Evolutionary conservation across 2,888 invertebrate genomes (phyloP).

Genomic region (Hipparchia semele): DNA sequence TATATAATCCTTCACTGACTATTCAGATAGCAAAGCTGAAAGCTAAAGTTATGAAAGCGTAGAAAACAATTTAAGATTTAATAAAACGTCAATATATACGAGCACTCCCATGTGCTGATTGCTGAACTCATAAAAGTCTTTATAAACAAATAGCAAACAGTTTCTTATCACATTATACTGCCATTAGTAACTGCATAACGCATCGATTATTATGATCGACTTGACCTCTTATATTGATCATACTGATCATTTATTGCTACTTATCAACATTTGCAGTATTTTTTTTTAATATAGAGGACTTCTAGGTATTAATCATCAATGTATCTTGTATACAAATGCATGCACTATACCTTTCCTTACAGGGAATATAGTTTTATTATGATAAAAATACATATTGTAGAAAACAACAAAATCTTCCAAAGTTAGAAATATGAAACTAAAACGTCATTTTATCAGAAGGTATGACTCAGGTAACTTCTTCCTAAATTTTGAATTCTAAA

Average conservation of each 20-base stretch:
- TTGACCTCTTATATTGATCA: conserved; percentile 9
- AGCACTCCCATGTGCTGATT: not conserved
- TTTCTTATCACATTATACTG: conserved; percentile 10
- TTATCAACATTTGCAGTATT: conserved; percentile 5
- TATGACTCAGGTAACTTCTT: not conserved
- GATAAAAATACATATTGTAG: not conserved
- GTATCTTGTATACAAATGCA: not conserved
- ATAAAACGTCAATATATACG: not conserved
- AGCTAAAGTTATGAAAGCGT: not conserved
- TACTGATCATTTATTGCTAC: not conserved
- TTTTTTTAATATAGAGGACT: not conserved
- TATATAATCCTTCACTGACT: no score
- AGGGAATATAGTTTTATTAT: not conserved
- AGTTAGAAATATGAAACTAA: not conserved
- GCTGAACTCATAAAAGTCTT: not conserved
- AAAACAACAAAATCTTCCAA: not conserved
- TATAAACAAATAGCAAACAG: conserved; percentile 2
- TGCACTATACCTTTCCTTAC: not conserved
- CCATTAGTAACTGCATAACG: not conserved
- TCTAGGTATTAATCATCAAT: not conserved
- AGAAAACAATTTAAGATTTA: no score
- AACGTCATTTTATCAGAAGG: not conserved
- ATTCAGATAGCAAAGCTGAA: no score
- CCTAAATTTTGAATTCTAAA: no score
- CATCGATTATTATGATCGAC: not conserved